Conservation (phyloP, 2,888 invertebrate genomes). For the Spodoptera littoralis region DNA sequence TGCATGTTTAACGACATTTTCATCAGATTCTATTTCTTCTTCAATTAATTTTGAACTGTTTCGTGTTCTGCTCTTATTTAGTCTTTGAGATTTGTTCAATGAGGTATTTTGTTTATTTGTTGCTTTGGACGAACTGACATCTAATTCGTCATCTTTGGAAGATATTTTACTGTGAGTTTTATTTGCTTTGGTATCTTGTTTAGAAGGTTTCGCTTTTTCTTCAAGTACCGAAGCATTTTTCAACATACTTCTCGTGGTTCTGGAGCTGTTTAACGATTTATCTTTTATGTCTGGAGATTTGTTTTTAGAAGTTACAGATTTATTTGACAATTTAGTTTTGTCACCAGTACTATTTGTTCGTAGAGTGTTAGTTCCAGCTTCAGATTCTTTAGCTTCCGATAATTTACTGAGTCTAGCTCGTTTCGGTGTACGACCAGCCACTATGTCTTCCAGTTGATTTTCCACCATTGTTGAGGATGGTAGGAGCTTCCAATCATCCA, state of each 20-base stretch:
- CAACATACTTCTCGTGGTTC: constrained; percentile 42
- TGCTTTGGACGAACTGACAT: constrained; percentile 10
- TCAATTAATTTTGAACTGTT: constrained; percentile 20
- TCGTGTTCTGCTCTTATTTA: constrained; percentile 16
- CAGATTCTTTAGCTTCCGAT: constrained; percentile 55
- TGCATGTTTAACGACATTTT: neutral
- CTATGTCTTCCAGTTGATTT: constrained; percentile 68
- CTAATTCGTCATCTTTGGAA: constrained; percentile 8
- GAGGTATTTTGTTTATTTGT: constrained; percentile 1
- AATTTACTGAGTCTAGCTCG: constrained; percentile 67
- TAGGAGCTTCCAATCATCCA: constrained; percentile 79
- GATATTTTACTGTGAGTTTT: constrained; percentile 17
- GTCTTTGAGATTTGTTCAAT: constrained; percentile 20
- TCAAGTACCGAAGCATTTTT: constrained; percentile 38
- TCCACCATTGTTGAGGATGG: constrained; percentile 86
- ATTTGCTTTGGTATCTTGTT: constrained; percentile 9
- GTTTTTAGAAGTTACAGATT: constrained; percentile 56
- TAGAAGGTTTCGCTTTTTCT: constrained; percentile 23
- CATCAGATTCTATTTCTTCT: constrained; percentile 9
- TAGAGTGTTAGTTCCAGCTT: constrained; percentile 42
- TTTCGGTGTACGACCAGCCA: constrained; percentile 66
- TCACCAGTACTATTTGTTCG: constrained; percentile 40
- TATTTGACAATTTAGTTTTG: constrained; percentile 60
- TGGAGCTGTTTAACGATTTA: constrained; percentile 35
- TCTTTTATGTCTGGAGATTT: constrained; percentile 46